Evolutionary conservation across 2,797 vertebrate species (phyloP).

Genomic region (Zalophus californianus): DNA sequence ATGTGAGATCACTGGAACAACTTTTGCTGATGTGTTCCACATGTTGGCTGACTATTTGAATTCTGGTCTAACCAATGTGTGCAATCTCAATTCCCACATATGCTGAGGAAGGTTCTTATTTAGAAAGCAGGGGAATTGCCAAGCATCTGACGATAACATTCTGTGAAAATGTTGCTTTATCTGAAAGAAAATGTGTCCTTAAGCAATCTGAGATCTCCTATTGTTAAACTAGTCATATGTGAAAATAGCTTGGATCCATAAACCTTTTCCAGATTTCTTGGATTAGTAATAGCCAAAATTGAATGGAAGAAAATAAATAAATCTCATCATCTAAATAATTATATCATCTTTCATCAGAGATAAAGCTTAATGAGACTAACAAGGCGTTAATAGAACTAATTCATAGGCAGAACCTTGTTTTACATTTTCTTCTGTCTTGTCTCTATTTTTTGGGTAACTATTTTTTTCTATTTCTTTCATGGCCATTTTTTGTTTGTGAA

Average conservation of each 20-base stretch:
- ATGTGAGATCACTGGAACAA: constrained; percentile 66
- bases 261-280: constrained; percentile 34
- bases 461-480: background rate
- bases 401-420: background rate
- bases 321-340: background rate
- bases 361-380: background rate
- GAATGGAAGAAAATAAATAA: constrained; percentile 7
- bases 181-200: constrained; percentile 45
- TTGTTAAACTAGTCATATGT: background rate
- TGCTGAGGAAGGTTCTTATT: constrained; percentile 28
- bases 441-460: background rate
- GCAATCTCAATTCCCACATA: background rate
- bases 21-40: constrained; percentile 54
- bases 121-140: constrained; percentile 11
- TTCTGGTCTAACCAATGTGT: constrained; percentile 44
- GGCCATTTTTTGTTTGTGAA: background rate
- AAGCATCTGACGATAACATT: constrained; percentile 19
- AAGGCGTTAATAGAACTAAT: constrained; percentile 5
- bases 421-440: background rate
- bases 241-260: background rate
- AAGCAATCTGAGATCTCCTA: background rate
- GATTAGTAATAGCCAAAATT: constrained; percentile 22
- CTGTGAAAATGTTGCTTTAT: constrained; percentile 15
- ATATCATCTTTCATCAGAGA: constrained; percentile 39
- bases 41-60: constrained; percentile 62